phyloP scores from a whole-genome alignment of 92 coral and sea anemone genomes.

The Pocillopora grandis region DNA sequence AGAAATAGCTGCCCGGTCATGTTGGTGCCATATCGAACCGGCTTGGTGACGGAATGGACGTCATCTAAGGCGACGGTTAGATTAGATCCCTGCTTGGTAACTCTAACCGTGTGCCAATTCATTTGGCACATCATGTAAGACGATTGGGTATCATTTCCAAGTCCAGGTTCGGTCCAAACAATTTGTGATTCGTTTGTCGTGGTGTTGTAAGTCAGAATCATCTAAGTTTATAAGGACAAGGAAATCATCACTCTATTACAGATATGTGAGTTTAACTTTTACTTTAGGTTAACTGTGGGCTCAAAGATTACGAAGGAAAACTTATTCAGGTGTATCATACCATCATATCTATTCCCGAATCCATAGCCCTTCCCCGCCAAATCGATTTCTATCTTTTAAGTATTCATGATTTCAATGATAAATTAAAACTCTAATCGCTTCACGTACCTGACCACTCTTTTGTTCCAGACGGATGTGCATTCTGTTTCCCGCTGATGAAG shows the following conservation, averaged over 20 bases:
- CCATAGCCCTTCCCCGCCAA: too few relatives aligned
- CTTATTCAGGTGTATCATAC: too few relatives aligned
- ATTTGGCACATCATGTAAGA: slow-evolving; percentile 75
- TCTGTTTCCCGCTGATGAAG: slow-evolving; percentile 2
- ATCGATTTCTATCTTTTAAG: too few relatives aligned
- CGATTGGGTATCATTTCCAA: slow-evolving; percentile 39
- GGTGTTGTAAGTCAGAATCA: slow-evolving; percentile 45
- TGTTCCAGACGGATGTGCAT: slow-evolving; percentile 34
- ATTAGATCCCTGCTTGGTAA: slow-evolving; percentile 37
- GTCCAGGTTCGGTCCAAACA: slow-evolving; percentile 64
- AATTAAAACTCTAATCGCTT: background rate
- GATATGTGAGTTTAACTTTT: background rate
- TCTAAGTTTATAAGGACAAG: slow-evolving; percentile 1
- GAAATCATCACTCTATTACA: background rate
- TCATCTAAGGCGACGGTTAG: slow-evolving; percentile 50
- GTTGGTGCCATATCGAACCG: slow-evolving; percentile 14
- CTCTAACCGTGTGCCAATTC: slow-evolving; percentile 66
- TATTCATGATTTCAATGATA: too few relatives aligned
- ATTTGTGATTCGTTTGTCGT: slow-evolving; percentile 40
- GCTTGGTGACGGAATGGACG: slow-evolving; percentile 23
- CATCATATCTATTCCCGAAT: too few relatives aligned
- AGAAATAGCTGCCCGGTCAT: slow-evolving; percentile 53
- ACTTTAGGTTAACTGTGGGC: background rate
- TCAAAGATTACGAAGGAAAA: background rate
- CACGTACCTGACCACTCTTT: slow-evolving; percentile 44